Conservation (phyloP, 2,113 vertebrate species). For the Xiphorhynchus elegans region DNA sequence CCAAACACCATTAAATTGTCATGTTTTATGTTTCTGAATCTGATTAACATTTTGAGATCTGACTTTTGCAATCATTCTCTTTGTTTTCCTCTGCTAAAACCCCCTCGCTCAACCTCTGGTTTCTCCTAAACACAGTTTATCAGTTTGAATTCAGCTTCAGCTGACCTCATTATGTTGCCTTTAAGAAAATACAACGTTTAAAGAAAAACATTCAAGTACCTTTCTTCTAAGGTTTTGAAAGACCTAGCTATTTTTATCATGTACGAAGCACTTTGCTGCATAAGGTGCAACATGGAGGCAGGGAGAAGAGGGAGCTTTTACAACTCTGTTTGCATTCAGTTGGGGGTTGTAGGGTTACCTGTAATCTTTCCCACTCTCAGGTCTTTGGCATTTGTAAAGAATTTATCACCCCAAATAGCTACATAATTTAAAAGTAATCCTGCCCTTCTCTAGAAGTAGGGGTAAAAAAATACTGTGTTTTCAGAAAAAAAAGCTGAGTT, state of each 20-base stretch:
- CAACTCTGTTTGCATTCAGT: conserved; percentile 4
- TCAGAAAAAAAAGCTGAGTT: not conserved
- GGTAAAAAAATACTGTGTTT: not conserved
- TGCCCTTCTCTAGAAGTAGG: not conserved
- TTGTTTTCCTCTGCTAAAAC: conserved; percentile 65
- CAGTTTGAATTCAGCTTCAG: conserved; percentile 24
- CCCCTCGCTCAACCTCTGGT: conserved; percentile 29
- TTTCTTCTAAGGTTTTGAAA: conserved; percentile 41
- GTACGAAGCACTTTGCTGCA: not conserved
- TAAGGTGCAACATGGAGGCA: conserved; percentile 26
- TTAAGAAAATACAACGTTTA: conserved; percentile 51
- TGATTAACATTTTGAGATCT: conserved; percentile 81
- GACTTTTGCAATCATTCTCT: conserved; percentile 75
- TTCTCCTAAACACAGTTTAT: conserved; percentile 51
- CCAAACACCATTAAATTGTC: conserved; percentile 78
- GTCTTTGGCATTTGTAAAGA: not conserved
- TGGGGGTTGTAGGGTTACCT: not conserved
- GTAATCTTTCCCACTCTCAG: conserved; percentile 4
- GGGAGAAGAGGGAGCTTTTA: conserved; percentile 6
- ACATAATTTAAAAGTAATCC: not conserved
- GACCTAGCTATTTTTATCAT: conserved; percentile 46
- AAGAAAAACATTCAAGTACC: conserved; percentile 34
- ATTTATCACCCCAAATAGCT: not conserved
- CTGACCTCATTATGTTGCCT: conserved; percentile 54
- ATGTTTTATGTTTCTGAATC: conserved; percentile 81